Evolutionary conservation across 2,113 vertebrate genomes (phyloP).

Genomic region (Struthio camelus): DNA sequence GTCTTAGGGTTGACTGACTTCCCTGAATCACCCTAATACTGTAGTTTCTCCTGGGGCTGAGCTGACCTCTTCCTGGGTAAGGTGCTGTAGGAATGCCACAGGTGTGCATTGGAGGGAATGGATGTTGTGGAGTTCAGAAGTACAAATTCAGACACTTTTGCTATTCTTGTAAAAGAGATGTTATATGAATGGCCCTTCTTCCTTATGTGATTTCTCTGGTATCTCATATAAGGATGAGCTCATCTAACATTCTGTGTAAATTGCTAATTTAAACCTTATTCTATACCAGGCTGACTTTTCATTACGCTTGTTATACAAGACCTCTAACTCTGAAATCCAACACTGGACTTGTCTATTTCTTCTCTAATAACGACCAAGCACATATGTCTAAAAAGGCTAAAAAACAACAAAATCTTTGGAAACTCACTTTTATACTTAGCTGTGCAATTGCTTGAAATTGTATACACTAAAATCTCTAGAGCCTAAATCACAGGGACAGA

Average conservation of each 20-base stretch:
- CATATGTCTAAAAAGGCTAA: not conserved
- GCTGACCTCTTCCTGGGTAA: not conserved
- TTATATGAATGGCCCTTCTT: not conserved
- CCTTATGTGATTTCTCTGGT: not conserved
- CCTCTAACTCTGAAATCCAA: not conserved
- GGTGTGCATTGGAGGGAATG: not conserved
- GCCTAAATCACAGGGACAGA: not conserved
- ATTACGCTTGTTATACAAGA: not conserved
- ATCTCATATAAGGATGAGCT: not conserved
- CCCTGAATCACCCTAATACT: not conserved
- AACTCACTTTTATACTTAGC: not conserved
- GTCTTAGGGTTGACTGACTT: not conserved
- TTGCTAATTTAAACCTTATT: not conserved
- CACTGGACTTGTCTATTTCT: not conserved
- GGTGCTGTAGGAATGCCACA: not conserved
- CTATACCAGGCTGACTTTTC: not conserved
- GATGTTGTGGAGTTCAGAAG: not conserved
- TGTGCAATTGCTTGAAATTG: not conserved
- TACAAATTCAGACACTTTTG: not conserved
- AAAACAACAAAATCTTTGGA: not conserved
- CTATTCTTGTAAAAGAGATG: not conserved
- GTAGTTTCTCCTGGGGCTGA: not conserved
- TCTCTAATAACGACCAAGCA: no score
- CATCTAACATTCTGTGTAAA: not conserved
- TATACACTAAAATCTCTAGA: not conserved